Evolutionary conservation across 2,113 vertebrate species (phyloP), one percentile per base, ranked within the genome.

Genomic region (Platichthys flesus): DNA sequence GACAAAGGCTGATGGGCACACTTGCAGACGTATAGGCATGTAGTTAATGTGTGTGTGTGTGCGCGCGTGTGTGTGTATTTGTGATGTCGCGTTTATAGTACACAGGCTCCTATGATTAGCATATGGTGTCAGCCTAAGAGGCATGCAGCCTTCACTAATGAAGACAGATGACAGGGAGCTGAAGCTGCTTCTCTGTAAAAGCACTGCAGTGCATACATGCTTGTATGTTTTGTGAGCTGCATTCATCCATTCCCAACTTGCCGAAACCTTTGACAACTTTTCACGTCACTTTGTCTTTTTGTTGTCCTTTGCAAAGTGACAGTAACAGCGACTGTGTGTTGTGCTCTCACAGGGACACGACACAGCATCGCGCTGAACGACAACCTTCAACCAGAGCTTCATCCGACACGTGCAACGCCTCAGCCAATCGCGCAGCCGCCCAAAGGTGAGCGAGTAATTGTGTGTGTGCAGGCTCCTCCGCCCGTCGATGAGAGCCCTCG

Each of bases 341-440:
- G 75, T 71, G 64, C 49, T 56, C 56, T 77, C 56, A 15, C 91
- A 99, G 97, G 96, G 88, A 93, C 95, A 54, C 95, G 92, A 75
- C 96, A 98, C 70, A 95, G 89, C 20, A 95, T 95, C 63, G 78
- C 91, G 0, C 91, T 96, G 82, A 91, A 82, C 7, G 84, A 94
- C 90, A 1, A 81, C 89, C 96, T 96, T 80, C 90, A 89, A 37
- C 94, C 95, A 51, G 90, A 90, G 76, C 91, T 91, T 37, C 83
- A 23, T 63, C 91, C 90, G 8, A 87, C 84, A 12, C 26, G 52
- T 67, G 18, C 92, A 94, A 37, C 93, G 79, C 80, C 90, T 56
- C 84, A 78, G 74, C 82, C 85, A 62, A 79, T 62, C 47, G 16
- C 78, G 31, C 89, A 90, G 86, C 75, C 76, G 59, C 86, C 85